Base-by-base conservation (phyloP, 2,888 invertebrate species). In the Ptilodon capucinus region DNA sequence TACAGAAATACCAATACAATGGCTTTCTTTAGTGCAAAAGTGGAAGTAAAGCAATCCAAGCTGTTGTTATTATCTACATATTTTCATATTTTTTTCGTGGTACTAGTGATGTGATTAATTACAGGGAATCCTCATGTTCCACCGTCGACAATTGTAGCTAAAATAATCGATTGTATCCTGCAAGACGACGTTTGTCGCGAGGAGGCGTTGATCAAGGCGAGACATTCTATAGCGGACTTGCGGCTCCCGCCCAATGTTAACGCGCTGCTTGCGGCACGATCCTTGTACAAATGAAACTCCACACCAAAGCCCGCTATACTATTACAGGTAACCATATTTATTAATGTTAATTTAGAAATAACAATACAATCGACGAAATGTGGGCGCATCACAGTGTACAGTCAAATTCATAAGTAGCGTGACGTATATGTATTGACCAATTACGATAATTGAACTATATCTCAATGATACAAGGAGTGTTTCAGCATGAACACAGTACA, bases 61-160 rank as follows among this genome's bases (percentile, higher is more conserved):
- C 28, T 1, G 3, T 5, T 9, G 28, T 8, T 28, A 8, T 3
- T 28, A 28, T 28, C 4, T 7, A 4, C 9, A 28, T 28, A n/a
- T n/a, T n/a, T n/a, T n/a, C n/a, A n/a, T 28, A 28, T 9, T 9
- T 28, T 1, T 6, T 28, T 28, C 28, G 32, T 36, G 18, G 35
- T 18, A 18, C 17, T 36, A 18, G 18, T 3, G 11, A 19, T n/a
- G 18, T 41, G 39, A 21, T 40, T 28, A 9, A 40, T 83, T 82
- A 35, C 85, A 94, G 95, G 95, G 81, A 94, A 95, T 86, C 95
- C 95, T 52, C 94, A 95, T 91, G 92, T 94, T 91, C 94, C 94
- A 81, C 95, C 95, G 53, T 95, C 95, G 72, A 94, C 94, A 82
- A 95, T 96, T 88, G 95, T 95, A 79, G 95, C 95, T 81, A 95